phyloP scores from a whole-genome alignment of 2,113 vertebrate genomes.

The Penelope pileata region DNA sequence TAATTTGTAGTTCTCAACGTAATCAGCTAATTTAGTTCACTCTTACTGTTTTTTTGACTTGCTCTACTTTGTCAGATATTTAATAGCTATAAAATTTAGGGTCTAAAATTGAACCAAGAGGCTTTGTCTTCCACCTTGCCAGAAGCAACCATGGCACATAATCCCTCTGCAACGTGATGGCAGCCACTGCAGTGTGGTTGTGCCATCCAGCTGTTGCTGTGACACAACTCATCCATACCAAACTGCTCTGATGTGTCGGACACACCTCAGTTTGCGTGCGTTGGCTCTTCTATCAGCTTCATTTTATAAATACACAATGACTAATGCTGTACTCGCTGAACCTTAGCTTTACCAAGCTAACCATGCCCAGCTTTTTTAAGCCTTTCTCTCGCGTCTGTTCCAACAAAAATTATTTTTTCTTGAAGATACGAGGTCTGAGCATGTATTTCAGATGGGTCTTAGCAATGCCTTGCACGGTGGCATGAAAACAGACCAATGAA shows the following conservation, averaged over 20 bases:
- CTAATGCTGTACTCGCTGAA: neutral
- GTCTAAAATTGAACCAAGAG: neutral
- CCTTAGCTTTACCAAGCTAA: neutral
- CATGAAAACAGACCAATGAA: neutral
- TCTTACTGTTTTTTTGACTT: neutral
- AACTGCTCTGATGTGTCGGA: neutral
- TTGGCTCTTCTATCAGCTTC: neutral
- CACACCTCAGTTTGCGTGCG: neutral
- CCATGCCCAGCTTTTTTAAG: neutral
- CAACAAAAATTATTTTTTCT: neutral
- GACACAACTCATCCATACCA: fast-evolving
- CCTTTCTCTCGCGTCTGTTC: neutral
- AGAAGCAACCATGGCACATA: neutral
- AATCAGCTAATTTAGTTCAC: neutral
- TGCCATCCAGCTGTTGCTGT: neutral
- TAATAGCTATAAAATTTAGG: neutral
- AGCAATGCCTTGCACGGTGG: neutral
- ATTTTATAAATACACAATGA: neutral
- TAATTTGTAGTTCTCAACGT: neutral
- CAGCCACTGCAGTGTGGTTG: neutral
- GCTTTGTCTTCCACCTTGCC: neutral
- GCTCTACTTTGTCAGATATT: neutral
- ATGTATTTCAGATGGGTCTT: neutral
- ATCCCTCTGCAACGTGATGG: neutral
- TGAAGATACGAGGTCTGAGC: neutral